These are phyloP conservation scores for Panthera leo DNA, from an alignment of 2,113 vertebrate genomes.

Conservation along the genomic window DNA sequence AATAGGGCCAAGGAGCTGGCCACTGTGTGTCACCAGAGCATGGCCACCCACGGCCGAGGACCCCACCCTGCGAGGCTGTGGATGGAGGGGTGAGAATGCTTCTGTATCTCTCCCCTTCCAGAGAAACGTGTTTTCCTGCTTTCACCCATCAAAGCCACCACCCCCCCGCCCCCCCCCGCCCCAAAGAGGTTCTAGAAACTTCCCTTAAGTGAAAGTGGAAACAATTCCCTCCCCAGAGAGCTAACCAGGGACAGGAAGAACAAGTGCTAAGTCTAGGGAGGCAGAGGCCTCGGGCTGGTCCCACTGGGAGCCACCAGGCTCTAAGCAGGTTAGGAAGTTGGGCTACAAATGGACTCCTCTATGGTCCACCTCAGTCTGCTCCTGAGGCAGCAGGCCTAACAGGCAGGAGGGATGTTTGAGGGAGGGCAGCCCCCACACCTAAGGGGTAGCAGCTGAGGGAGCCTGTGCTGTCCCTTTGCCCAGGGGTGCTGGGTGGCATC, in stretches of 20 bases:
- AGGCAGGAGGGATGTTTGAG: neutral
- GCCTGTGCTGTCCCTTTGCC: neutral
- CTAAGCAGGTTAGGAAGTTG: neutral
- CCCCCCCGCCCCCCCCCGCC: neutral
- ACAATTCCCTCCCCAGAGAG: neutral
- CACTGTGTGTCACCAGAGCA: neutral
- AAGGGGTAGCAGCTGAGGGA: too few species aligned
- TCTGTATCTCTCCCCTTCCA: neutral
- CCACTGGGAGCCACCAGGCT: neutral
- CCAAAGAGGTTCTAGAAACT: neutral
- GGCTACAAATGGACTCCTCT: neutral
- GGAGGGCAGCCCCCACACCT: too few species aligned
- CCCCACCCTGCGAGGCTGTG: neutral
- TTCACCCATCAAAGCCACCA: neutral
- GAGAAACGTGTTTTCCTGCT: neutral
- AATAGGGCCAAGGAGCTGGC: neutral
- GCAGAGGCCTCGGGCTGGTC: too few species aligned
- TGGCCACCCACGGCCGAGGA: too few species aligned
- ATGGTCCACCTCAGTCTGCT: neutral
- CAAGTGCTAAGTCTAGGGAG: neutral
- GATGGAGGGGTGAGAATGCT: neutral
- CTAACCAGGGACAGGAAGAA: neutral
- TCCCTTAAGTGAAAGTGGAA: neutral
- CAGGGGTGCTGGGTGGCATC: neutral
- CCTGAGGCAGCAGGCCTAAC: rapidly evolving